Evolutionary conservation across 2,888 invertebrate species (phyloP).

Genomic region (Orthonychiurus folsomi): DNA sequence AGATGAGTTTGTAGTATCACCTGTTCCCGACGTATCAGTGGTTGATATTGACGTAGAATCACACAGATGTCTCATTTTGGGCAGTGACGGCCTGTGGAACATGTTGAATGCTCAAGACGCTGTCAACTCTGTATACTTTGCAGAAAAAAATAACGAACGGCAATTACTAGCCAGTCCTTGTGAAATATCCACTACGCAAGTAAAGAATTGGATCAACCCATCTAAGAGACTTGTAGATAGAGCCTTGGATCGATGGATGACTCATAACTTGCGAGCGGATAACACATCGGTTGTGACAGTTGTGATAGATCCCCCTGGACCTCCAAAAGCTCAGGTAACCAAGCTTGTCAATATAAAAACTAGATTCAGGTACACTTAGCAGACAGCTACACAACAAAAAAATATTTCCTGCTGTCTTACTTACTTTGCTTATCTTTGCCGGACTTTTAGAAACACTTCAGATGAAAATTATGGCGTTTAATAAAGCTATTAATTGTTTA

Average conservation of each 20-base stretch:
- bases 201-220: constrained; percentile 69
- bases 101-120: constrained; percentile 78
- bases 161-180: constrained; percentile 32
- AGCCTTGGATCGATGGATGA: constrained; percentile 67
- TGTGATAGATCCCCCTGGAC: constrained; percentile 82
- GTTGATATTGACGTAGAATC: constrained; percentile 67
- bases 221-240: constrained; percentile 78
- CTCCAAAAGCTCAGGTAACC: constrained; percentile 51
- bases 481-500: too few relatives aligned
- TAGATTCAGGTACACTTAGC: too few relatives aligned
- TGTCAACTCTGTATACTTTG: constrained; percentile 71
- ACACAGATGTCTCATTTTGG: constrained; percentile 77
- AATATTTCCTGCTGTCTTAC: too few relatives aligned
- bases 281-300: constrained; percentile 90
- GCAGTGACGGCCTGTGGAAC: constrained; percentile 96
- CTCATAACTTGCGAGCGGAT: constrained; percentile 81
- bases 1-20: constrained; percentile 92
- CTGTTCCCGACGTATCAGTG: constrained; percentile 89
- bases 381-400: too few relatives aligned
- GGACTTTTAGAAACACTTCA: too few relatives aligned
- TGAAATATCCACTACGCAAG: constrained; percentile 29
- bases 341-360: too few relatives aligned
- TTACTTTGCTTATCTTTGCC: too few relatives aligned
- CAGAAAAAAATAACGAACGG: constrained; percentile 66
- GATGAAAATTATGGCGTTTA: too few relatives aligned